Evolutionary conservation across 2,797 vertebrate species (phyloP).

Genomic region (Anolis apletophallus): DNA sequence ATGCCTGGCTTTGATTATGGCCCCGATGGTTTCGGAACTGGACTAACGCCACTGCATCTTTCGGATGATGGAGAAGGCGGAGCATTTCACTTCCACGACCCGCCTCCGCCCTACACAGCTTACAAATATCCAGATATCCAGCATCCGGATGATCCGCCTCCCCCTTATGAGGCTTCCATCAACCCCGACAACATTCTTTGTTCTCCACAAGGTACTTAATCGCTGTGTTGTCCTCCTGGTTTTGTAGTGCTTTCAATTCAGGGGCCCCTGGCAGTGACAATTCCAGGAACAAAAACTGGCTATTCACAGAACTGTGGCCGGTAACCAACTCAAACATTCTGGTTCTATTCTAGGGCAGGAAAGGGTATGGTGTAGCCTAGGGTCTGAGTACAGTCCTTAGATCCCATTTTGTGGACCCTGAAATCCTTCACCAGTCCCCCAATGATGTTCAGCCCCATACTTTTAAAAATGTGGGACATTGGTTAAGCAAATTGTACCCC

Average conservation of each 20-base stretch:
- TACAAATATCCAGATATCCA: constrained; percentile 97
- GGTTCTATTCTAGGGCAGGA: no score
- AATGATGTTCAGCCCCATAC: no score
- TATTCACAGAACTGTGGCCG: no score
- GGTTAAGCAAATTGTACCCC: no score
- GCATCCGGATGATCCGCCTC: constrained; percentile 95
- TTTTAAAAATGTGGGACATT: no score
- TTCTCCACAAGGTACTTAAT: constrained; percentile 85
- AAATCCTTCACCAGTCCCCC: no score
- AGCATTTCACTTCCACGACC: constrained; percentile 97
- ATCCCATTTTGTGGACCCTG: no score
- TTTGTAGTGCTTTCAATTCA: background rate
- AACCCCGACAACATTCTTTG: constrained; percentile 92
- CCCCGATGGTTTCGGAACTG: constrained; percentile 93
- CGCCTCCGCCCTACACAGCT: constrained; percentile 94
- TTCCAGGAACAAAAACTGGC: no score
- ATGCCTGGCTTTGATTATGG: constrained; percentile 97
- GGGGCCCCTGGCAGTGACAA: background rate
- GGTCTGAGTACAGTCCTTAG: no score
- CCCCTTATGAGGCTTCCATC: constrained; percentile 96
- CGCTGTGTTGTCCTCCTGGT: background rate
- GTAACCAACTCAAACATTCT: no score
- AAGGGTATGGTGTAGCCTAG: no score
- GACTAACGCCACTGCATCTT: constrained; percentile 95
- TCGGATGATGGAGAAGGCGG: constrained; percentile 97